Evolutionary conservation across 2,797 vertebrate genomes (phyloP).

Genomic region (Cuculus canorus): DNA sequence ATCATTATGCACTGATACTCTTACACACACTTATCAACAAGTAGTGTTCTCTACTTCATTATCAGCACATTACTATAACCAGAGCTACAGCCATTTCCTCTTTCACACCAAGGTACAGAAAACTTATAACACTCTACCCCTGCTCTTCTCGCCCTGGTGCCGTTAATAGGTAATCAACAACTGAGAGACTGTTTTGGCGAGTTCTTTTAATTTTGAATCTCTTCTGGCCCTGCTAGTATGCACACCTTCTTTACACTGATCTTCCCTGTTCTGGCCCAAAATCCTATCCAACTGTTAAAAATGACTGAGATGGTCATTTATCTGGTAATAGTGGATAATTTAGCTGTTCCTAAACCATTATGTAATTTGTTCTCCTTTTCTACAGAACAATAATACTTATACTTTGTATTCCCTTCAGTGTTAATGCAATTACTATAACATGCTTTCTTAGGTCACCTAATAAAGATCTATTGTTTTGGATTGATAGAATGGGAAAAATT

Average conservation of each 20-base stretch:
- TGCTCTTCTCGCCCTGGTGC: background rate
- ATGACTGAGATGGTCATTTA: background rate
- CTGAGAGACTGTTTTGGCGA: background rate
- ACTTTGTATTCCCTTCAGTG: background rate
- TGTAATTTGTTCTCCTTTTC: background rate
- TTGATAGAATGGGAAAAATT: background rate
- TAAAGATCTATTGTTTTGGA: background rate
- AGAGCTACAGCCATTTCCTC: background rate
- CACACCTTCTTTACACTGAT: background rate
- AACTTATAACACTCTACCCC: background rate
- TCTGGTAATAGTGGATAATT: background rate
- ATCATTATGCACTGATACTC: background rate
- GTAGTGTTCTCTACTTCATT: background rate
- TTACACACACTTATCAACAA: background rate
- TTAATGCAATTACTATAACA: background rate
- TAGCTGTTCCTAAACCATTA: background rate
- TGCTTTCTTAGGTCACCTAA: background rate
- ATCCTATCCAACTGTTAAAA: background rate
- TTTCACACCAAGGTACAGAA: background rate
- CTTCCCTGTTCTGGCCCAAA: background rate
- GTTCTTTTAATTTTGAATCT: background rate
- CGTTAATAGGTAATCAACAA: background rate
- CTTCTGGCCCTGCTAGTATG: background rate
- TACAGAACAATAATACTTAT: background rate
- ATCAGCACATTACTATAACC: background rate